These are phyloP conservation scores for Oligia latruncula DNA, from an alignment of 2,888 invertebrate species.

Conservation along the genomic window DNA sequence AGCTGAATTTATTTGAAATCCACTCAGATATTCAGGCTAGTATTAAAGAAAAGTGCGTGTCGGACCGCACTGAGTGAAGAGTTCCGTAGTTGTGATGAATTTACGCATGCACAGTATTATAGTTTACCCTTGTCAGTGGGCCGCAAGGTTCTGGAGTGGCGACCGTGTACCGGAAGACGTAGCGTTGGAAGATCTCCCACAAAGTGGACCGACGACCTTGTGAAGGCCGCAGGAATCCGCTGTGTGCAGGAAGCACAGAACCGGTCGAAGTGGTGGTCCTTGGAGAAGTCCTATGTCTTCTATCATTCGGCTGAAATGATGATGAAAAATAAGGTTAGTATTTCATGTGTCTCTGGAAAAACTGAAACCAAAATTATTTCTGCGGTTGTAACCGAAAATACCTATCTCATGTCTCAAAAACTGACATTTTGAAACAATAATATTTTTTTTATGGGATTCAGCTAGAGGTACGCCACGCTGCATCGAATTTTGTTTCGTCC, in stretches of 20 bases:
- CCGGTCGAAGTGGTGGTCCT: too few relatives aligned
- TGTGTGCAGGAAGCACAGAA: too few relatives aligned
- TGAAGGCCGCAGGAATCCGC: too few relatives aligned
- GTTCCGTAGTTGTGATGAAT: not conserved
- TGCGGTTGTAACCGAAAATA: not conserved
- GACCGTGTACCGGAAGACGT: too few relatives aligned
- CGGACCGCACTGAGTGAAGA: not conserved
- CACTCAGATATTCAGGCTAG: constrained; percentile 33
- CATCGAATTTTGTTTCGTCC: not conserved
- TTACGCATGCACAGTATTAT: not conserved
- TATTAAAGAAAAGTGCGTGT: not conserved
- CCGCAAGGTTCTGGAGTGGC: too few relatives aligned
- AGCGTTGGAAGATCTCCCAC: too few relatives aligned
- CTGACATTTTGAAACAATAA: not conserved
- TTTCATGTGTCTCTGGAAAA: not conserved
- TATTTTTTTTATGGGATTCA: not conserved
- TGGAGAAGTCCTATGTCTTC: too few relatives aligned
- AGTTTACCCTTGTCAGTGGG: not conserved
- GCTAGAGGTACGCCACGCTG: not conserved
- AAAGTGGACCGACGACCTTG: too few relatives aligned
- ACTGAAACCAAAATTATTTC: not conserved
- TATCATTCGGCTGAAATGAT: too few relatives aligned
- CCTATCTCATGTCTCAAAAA: not conserved
- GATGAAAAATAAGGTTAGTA: not conserved
- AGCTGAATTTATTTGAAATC: constrained; percentile 19